Evolutionary conservation across 2,888 invertebrate genomes (phyloP).

Genomic region (Aquatica leii): DNA sequence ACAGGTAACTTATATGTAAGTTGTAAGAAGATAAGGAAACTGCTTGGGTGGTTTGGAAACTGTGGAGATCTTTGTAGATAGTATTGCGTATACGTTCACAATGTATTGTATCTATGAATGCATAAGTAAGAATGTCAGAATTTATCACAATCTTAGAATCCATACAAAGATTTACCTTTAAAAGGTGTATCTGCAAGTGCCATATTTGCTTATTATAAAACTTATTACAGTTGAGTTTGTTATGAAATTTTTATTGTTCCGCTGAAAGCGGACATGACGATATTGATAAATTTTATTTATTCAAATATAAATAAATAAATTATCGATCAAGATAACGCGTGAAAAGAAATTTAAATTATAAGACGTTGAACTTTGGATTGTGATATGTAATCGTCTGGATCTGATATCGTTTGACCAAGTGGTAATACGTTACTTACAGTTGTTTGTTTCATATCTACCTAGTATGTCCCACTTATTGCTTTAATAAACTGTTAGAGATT

Average conservation of each 20-base stretch:
- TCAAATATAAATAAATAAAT: slow-evolving; percentile 5
- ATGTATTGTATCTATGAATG: slow-evolving; percentile 38
- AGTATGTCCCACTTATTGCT: no score
- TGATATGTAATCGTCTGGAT: slow-evolving; percentile 30
- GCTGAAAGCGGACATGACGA: background rate
- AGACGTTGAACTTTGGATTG: slow-evolving; percentile 26
- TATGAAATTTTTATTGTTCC: background rate
- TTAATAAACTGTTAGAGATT: no score
- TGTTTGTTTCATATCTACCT: no score
- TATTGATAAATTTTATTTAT: background rate
- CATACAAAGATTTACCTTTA: slow-evolving; percentile 37
- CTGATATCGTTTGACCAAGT: slow-evolving; percentile 21
- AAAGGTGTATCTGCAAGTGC: slow-evolving; percentile 31
- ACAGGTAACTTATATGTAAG: slow-evolving; percentile 45
- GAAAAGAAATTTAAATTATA: slow-evolving; percentile 26
- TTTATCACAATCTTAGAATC: slow-evolving; percentile 41
- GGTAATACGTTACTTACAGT: background rate
- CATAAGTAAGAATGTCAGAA: slow-evolving; percentile 43
- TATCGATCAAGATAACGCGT: slow-evolving; percentile 28
- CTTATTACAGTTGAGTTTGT: background rate
- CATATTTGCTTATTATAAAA: slow-evolving; percentile 25
- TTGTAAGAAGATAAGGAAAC: slow-evolving; percentile 44
- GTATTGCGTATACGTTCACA: slow-evolving; percentile 36
- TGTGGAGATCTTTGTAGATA: slow-evolving; percentile 39
- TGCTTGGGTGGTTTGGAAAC: slow-evolving; percentile 44